Base-by-base conservation (phyloP, 2,888 invertebrate genomes). In the Anthophora plumipes region DNA sequence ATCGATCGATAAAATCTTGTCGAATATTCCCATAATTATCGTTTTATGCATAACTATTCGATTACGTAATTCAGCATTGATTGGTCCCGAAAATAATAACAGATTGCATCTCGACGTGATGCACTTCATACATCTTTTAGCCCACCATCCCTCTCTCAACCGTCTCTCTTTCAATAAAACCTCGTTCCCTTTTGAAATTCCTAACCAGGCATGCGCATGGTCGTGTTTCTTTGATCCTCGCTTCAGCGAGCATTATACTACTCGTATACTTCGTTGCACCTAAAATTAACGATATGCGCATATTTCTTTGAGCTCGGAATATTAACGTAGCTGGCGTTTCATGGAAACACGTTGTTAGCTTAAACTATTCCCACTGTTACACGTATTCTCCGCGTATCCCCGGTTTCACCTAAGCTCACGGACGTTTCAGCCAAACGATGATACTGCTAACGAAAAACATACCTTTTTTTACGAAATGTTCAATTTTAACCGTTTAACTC, bases 201-300 rank as follows among this genome's bases (percentile, higher is more conserved):
- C 76, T 73, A 48, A 54, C 69, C 48, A 73, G 69, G 71, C 71
- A 78, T 72, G 61, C 63, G 77, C 68, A 43, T 20, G 39, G 52
- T 61, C 60, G 50, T 61, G 73, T 69, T 70, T 70, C 83, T 83
- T 82, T 83, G 82, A 83, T 79, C 83, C 83, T 37, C 73, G 79
- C 75, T 73, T 82, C 79, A 75, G 71, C 76, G 83, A 82, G 67
- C 83, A 76, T 82, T 73, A n/a, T n/a, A 79, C 82, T 68, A 59
- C 68, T 83, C 78, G 70, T 69, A 69, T 64, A 76, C 76, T 70
- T 79, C 70, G 82, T 82, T 76, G 76, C 83, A 70, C 72, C 73
- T 55, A 67, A 73, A 82, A 82, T 83, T 83, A 83, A 83, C 83
- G 83, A 83, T 76, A 78, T 75, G 72, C 83, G 67, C 77, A 55